Evolutionary conservation across 2,888 invertebrate genomes (phyloP).

Genomic region (Cosmorhoe ocellata): DNA sequence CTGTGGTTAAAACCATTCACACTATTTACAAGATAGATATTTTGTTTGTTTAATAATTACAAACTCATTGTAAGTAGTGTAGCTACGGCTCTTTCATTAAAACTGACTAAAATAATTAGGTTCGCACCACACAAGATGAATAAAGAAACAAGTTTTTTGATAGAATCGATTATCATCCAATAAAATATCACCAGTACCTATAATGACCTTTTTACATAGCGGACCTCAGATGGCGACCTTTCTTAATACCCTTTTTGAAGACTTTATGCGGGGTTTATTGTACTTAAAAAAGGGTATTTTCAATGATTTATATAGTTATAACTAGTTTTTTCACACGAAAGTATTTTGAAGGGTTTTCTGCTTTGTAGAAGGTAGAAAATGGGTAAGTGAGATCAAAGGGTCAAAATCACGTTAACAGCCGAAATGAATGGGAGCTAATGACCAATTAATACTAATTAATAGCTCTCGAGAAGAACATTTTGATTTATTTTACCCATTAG

Average conservation of each 20-base stretch:
- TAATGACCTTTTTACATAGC: constrained; percentile 9
- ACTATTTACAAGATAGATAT: too few relatives aligned
- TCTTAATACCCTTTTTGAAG: constrained; percentile 12
- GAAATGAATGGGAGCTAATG: constrained; percentile 14
- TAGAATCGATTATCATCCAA: not conserved
- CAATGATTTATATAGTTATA: constrained; percentile 1
- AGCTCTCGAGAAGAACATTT: constrained; percentile 7
- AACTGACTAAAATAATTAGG: not conserved
- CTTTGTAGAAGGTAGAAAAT: not conserved
- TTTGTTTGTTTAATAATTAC: too few relatives aligned
- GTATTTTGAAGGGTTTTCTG: not conserved
- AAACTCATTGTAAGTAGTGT: too few relatives aligned
- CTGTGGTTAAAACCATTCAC: too few relatives aligned
- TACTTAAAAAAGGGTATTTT: constrained; percentile 9
- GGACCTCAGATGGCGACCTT: constrained; percentile 17
- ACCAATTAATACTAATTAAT: constrained; percentile 19
- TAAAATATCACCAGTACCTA: constrained; percentile 9
- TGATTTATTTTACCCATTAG: constrained; percentile 9
- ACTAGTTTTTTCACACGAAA: not conserved
- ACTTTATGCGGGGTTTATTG: constrained; percentile 12
- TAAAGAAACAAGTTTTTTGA: not conserved
- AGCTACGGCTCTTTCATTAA: too few relatives aligned
- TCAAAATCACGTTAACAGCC: constrained; percentile 11
- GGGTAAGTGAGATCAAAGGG: constrained; percentile 3
- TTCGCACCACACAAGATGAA: not conserved